These are phyloP conservation scores for Erebia epiphron DNA, from an alignment of 2,888 invertebrate genomes.

Conservation along the genomic window DNA sequence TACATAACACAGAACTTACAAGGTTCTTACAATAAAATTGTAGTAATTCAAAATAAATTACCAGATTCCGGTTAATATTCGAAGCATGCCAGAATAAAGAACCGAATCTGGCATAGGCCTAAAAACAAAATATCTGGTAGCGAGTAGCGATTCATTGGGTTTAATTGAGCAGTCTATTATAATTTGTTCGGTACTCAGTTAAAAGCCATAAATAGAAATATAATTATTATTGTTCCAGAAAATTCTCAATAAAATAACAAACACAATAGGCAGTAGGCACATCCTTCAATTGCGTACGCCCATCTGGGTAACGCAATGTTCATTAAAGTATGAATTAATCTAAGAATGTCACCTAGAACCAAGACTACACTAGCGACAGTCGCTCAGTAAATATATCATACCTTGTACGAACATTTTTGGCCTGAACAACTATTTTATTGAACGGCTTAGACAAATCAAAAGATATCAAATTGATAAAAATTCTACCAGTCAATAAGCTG, in stretches of 20 bases:
- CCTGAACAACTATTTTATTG: too few relatives aligned
- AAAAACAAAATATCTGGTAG: not conserved
- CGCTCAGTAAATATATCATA: not conserved
- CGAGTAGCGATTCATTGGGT: not conserved
- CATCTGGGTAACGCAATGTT: constrained; percentile 39
- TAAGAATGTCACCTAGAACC: constrained; percentile 38
- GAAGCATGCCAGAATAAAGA: too few relatives aligned
- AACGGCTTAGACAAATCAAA: too few relatives aligned
- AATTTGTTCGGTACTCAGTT: not conserved
- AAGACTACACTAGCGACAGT: constrained; percentile 3
- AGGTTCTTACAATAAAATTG: too few relatives aligned
- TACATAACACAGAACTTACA: too few relatives aligned
- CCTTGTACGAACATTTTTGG: too few relatives aligned
- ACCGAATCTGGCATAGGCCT: too few relatives aligned
- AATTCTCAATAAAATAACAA: constrained; percentile 12
- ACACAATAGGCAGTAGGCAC: constrained; percentile 10
- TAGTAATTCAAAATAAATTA: too few relatives aligned
- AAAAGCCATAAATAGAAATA: constrained; percentile 12
- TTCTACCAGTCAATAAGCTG: too few relatives aligned
- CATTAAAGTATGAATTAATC: constrained; percentile 45
- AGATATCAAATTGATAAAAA: too few relatives aligned
- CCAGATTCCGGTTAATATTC: too few relatives aligned
- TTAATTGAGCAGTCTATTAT: constrained; percentile 1
- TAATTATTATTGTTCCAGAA: constrained; percentile 16
- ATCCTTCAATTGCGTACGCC: constrained; percentile 31